phyloP scores from a whole-genome alignment of 1,140 invertebrate genomes.

The fruit fly (Drosophila melanogaster) region Release_6_plus_ISO1_MT NT_033777.3:2743001-2743500 shows the following conservation, averaged over 20 bases:
- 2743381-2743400: slow-evolving; percentile 87
- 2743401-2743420: slow-evolving; percentile 92
- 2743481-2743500: slow-evolving; percentile 98
- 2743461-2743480: slow-evolving; percentile 98
- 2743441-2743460: slow-evolving; percentile 94
- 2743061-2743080: too few species aligned
- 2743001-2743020: too few species aligned
- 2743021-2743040: too few species aligned
- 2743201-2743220: not conserved
- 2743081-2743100: too few species aligned
- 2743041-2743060: too few species aligned
- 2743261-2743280: slow-evolving; percentile 56
- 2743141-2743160: slow-evolving; percentile 21
- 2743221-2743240: slow-evolving; percentile 22
- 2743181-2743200: not conserved
- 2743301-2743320: slow-evolving; percentile 98
- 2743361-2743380: slow-evolving; percentile 95
- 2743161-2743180: slow-evolving; percentile 18
- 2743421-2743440: slow-evolving; percentile 99
- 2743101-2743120: slow-evolving; percentile 45
- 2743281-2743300: slow-evolving; percentile 77
- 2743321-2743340: slow-evolving; percentile 94
- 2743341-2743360: slow-evolving; percentile 92
- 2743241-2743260: slow-evolving; percentile 15
- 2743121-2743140: slow-evolving; percentile 32